These are phyloP conservation scores for Acanthopleura granulata DNA, from an alignment of 2,888 invertebrate species.

Conservation along the genomic window DNA sequence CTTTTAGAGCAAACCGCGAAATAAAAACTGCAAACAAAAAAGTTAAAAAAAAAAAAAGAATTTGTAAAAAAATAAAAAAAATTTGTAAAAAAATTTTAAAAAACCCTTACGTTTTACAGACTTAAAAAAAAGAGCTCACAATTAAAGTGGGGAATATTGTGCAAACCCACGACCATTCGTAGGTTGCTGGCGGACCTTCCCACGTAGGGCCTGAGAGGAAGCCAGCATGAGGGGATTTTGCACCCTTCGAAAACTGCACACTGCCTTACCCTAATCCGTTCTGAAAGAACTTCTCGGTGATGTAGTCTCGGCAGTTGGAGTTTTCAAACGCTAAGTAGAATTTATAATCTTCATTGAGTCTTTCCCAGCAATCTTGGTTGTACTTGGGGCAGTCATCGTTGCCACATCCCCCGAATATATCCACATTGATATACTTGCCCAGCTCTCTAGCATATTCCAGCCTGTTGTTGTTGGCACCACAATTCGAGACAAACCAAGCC, in stretches of 20 bases:
- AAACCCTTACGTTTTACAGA: no score
- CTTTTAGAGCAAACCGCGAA: no score
- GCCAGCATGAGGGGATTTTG: no score
- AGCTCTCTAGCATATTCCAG: slow-evolving; percentile 87
- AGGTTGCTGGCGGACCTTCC: no score
- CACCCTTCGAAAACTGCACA: background rate
- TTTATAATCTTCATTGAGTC: slow-evolving; percentile 21
- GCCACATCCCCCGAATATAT: slow-evolving; percentile 93
- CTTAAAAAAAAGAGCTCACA: no score
- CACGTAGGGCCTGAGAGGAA: no score
- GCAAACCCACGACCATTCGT: no score
- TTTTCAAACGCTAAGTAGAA: slow-evolving; percentile 30
- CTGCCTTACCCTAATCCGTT: slow-evolving; percentile 16
- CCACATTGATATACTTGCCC: slow-evolving; percentile 82
- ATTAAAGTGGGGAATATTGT: no score
- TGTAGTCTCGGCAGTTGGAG: slow-evolving; percentile 24
- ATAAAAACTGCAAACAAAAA: no score
- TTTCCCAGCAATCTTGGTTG: slow-evolving; percentile 53
- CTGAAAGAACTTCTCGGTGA: slow-evolving; percentile 29
- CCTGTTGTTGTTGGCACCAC: slow-evolving; percentile 89
- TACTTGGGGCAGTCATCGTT: slow-evolving; percentile 77
- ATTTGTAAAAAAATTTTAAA: no score
- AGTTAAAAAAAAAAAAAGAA: no score
- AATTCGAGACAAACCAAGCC: slow-evolving; percentile 97
- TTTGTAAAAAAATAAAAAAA: no score